Percentiles rank a stretch among this genome's conserved stretches.
phyloP scores from a whole-genome alignment of 1,140 invertebrate genomes.

The Brachionus plicatilis region DNA sequence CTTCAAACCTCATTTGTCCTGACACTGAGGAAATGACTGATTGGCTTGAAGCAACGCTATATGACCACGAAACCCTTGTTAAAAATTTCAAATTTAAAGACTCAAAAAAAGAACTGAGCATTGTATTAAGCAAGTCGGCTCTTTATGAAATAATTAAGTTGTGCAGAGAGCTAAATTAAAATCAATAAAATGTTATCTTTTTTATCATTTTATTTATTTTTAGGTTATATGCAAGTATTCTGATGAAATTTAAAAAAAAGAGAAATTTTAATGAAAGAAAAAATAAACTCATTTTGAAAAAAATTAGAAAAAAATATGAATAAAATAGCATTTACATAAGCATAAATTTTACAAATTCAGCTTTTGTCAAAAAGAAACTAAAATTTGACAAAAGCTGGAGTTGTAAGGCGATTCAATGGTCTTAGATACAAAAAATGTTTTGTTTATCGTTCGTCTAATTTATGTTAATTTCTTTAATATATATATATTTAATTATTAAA shows the following conservation, averaged over 20 bases:
- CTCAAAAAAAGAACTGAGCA: background rate
- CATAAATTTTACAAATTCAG: too few relatives aligned
- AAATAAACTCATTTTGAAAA: background rate
- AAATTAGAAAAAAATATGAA: too few relatives aligned
- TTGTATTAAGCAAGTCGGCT: background rate
- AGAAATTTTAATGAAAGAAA: background rate
- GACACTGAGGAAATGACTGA: background rate
- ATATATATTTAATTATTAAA: too few relatives aligned
- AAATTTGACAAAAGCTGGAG: too few relatives aligned
- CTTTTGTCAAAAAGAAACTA: too few relatives aligned
- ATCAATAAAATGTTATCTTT: background rate
- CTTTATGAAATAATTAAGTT: background rate
- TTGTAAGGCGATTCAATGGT: too few relatives aligned
- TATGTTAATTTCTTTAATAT: too few relatives aligned
- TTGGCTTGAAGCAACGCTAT: background rate
- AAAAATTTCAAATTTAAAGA: background rate
- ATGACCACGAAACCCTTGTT: background rate
- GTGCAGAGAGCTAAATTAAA: background rate
- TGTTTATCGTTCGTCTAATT: too few relatives aligned
- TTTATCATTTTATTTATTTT: background rate
- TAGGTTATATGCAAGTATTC: background rate
- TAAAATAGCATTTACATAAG: too few relatives aligned
- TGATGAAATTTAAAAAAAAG: background rate
- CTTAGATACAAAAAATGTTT: too few relatives aligned
- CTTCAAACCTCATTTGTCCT: background rate